Conservation (phyloP, 2,113 vertebrate species). For the Crocuta crocuta region DNA sequence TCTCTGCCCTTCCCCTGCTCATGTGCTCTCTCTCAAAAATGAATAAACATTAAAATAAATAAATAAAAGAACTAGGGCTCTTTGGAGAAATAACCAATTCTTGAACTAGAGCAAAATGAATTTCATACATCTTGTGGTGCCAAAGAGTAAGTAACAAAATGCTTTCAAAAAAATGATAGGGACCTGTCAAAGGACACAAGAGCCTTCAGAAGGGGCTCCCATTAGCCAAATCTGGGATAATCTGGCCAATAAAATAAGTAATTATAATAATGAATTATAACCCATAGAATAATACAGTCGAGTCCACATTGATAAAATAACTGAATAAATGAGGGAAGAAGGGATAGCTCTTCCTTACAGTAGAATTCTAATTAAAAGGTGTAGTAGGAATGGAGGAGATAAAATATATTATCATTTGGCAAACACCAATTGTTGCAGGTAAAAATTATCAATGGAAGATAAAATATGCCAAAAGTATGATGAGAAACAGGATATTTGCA, state of each 20-base stretch:
- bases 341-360: background rate
- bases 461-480: background rate
- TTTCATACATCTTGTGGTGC: background rate
- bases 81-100: background rate
- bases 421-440: background rate
- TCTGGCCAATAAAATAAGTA: background rate
- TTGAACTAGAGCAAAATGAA: background rate
- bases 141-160: background rate
- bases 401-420: background rate
- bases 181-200: background rate
- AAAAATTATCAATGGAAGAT: background rate
- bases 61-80: background rate
- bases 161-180: background rate
- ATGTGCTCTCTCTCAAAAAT: too few relatives aligned
- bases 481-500: background rate
- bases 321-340: background rate
- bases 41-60: too few relatives aligned
- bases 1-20: too few relatives aligned
- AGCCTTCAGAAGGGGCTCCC: background rate
- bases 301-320: background rate
- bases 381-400: background rate
- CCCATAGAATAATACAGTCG: background rate
- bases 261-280: background rate
- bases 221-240: background rate
- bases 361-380: conserved; percentile 23